These are phyloP conservation scores for Drosophila parthenogenetica DNA, from an alignment of 2,888 invertebrate species.

Conservation along the genomic window DNA sequence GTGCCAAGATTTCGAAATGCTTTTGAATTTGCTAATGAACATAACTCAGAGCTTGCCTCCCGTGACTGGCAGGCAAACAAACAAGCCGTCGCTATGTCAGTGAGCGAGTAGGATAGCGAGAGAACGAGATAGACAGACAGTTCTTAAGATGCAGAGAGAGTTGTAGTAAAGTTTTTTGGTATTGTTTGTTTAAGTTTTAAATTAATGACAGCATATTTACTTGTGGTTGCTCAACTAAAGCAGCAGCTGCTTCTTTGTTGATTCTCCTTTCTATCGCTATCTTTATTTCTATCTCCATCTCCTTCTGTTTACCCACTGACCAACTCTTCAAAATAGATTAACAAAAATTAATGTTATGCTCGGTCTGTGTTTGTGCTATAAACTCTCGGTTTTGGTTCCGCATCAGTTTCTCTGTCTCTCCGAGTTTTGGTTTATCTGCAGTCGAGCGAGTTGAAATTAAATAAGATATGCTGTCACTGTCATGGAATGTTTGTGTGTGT, in stretches of 20 bases:
- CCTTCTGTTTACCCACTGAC: conserved; percentile 46
- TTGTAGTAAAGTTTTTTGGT: conserved; percentile 54
- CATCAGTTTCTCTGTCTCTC: conserved; percentile 9
- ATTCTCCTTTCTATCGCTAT: neutral
- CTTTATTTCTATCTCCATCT: neutral
- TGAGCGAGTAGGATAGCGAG: conserved; percentile 11
- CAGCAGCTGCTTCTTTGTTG: conserved; percentile 22
- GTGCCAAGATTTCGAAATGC: conserved; percentile 60
- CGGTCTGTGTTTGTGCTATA: conserved; percentile 35
- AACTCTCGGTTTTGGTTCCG: conserved; percentile 28
- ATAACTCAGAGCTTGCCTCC: conserved; percentile 60
- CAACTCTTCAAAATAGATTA: conserved; percentile 76
- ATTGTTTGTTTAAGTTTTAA: conserved; percentile 72
- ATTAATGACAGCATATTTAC: conserved; percentile 80
- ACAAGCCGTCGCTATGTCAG: conserved; percentile 14
- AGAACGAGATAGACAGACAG: neutral
- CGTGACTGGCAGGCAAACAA: conserved; percentile 43
- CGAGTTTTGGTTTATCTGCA: conserved; percentile 42
- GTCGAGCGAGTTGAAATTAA: conserved; percentile 63
- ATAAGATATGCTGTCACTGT: conserved; percentile 75
- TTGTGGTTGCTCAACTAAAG: conserved; percentile 61
- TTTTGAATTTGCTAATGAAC: conserved; percentile 80
- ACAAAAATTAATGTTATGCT: conserved; percentile 77
- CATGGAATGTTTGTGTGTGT: conserved; percentile 33
- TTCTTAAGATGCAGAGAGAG: conserved; percentile 6